Base-by-base conservation (phyloP, 2,888 invertebrate genomes). In the Anthoptus insignis region DNA sequence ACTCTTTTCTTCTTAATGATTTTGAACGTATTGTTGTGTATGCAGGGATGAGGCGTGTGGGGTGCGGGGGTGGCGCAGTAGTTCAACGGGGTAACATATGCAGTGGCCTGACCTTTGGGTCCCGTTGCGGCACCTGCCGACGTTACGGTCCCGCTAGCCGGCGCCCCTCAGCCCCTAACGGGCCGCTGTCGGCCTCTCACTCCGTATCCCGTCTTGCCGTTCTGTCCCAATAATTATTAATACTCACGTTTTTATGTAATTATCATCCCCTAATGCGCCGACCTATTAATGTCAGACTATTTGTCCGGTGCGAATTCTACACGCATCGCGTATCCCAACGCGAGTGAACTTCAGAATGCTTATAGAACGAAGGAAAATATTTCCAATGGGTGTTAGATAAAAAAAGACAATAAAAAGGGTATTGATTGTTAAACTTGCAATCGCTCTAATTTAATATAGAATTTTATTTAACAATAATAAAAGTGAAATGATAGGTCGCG, bases 111-210 rank as follows among this genome's bases (percentile, higher is more conserved):
- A 89, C 90, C 89, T 89, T 89, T 89, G 73, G 67, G 81, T 84
- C 84, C 88, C 89, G 89, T 84, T 87, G 82, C 70, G 77, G 39
- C 86, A 84, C 84, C 85, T 84, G 76, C 70, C 77, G 73, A 78
- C 88, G 87, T 83, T 85, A 78, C 73, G 80, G 77, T 86, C 82
- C 89, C 86, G 88, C 84, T 86, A 84, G 65, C 60, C 73, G 71
- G 59, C 69, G 32, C 54, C 60, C 60, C 59, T 64, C 60, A 53
- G 53, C 65, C 68, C 69, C 70, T 71, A 69, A 71, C 66, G 69
- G 68, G 57, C 60, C 61, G 24, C 58, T 59, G 52, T 58, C 66
- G 60, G 32, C 64, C 56, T 49, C 60, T 69, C 60, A 29, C 61
- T 29, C n/a, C 32, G 53, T 49, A 56, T 49, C 22, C 56, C 34